These are phyloP conservation scores for Agonopterix arenella DNA, from an alignment of 2,888 invertebrate genomes.

Conservation along the genomic window DNA sequence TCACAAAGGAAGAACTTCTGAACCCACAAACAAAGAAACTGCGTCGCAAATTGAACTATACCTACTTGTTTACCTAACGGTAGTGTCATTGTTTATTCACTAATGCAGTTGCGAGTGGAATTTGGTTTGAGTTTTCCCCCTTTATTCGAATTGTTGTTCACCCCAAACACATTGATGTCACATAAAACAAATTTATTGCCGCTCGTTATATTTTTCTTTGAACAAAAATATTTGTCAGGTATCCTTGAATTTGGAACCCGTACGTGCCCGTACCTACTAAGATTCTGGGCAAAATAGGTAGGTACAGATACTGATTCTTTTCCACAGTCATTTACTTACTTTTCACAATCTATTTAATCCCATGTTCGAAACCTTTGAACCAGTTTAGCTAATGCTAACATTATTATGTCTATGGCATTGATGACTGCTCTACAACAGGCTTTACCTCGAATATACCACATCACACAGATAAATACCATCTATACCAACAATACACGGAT, in stretches of 20 bases:
- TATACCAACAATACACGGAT: slow-evolving; percentile 11
- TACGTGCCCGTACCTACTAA: too few species aligned
- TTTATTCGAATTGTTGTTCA: slow-evolving; percentile 9
- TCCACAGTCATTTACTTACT: too few species aligned
- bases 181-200: slow-evolving; percentile 25
- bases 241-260: neutral
- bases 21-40: slow-evolving; percentile 8
- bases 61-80: slow-evolving; percentile 2
- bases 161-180: slow-evolving; percentile 20
- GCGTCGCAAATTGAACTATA: slow-evolving; percentile 3
- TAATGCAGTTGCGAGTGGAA: neutral
- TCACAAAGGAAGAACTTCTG: too few species aligned
- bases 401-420: slow-evolving; percentile 8
- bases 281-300: too few species aligned
- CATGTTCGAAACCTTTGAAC: neutral
- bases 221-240: neutral
- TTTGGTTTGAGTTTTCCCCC: slow-evolving; percentile 7
- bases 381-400: neutral
- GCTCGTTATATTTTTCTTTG: slow-evolving; percentile 7
- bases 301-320: too few species aligned
- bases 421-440: slow-evolving; percentile 9
- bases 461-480: slow-evolving; percentile 17
- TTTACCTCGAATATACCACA: slow-evolving; percentile 8
- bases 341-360: too few species aligned
- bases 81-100: slow-evolving; percentile 1